Base-by-base conservation (phyloP, 2,888 invertebrate species). In the Ctenicera cuprea region DNA sequence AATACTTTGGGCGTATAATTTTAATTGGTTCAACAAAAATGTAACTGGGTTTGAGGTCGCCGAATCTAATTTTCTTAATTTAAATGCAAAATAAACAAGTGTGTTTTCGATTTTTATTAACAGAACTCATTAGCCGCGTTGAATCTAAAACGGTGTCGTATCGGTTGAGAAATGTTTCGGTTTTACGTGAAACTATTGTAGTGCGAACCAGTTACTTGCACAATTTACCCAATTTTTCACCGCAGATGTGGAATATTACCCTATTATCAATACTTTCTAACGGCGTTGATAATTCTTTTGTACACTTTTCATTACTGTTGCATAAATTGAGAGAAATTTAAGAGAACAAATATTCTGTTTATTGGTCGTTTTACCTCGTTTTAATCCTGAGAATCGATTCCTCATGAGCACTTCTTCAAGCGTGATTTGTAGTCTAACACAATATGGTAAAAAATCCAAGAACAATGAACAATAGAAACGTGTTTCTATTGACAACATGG, bases 381-480 rank as follows among this genome's bases (percentile, higher is more conserved):
- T 33, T 30, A 16, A 22, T n/a, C 3, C 26, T 5, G 9, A 57
- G 18, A 57, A 30, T 57, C n/a, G 18, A 57, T 37, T 30, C n/a
- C 14, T 22, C 20, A 20, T 22, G 38, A 20, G 9, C 18, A 4
- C 59, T 38, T 54, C 54, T 14, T 22, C 14, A 54, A 26, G 22
- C 54, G 20, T 33, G 30, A 54, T 54, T 54, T 54, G 54, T 54
- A 54, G 54, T 54, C 30, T 30, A 63, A 48, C 63, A 63, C 14
- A 63, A 63, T 63, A 48, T 63, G 65, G 38, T 50, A 52, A 50
- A 26, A 22, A 59, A 37, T 37, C 20, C 20, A 18, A 59, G 59
- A 71, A 71, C 71, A 71, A 71, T 71, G 57, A 57, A 71, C 65
- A 64, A 71, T 71, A 33, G 71, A 65, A 71, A 45, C 54, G 59